phyloP scores from a whole-genome alignment of 2,888 invertebrate species.

The Ischnus inquisitorius region DNA sequence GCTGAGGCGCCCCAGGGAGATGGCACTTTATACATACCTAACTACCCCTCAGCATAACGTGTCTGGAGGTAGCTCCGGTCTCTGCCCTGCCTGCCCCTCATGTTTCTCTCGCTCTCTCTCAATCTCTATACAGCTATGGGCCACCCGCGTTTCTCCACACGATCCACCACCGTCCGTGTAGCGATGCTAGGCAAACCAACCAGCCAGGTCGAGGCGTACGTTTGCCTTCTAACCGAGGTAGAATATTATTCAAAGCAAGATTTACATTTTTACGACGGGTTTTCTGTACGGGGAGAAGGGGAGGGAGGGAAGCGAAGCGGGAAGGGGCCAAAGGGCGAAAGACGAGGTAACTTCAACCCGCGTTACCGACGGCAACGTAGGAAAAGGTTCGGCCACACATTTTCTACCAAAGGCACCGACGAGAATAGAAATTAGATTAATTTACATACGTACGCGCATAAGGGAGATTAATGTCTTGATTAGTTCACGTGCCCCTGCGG shows the following conservation, averaged over 20 bases:
- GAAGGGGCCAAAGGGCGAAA: background rate
- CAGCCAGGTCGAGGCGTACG: slow-evolving; percentile 61
- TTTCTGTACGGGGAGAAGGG: slow-evolving; percentile 20
- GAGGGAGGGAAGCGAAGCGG: background rate
- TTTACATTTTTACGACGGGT: slow-evolving; percentile 82
- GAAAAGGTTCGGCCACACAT: slow-evolving; percentile 66
- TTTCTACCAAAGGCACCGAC: slow-evolving; percentile 77
- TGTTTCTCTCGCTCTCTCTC: background rate
- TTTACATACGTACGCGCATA: slow-evolving; percentile 79
- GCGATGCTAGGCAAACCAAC: slow-evolving; percentile 25
- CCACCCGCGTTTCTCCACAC: slow-evolving; percentile 34
- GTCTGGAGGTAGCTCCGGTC: slow-evolving; percentile 30
- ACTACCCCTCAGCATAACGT: slow-evolving; percentile 61
- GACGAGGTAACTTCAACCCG: background rate
- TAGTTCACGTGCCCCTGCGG: slow-evolving; percentile 74
- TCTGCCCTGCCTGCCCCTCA: slow-evolving; percentile 17
- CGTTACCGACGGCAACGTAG: slow-evolving; percentile 2
- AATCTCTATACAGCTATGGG: background rate
- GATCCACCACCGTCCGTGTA: slow-evolving; percentile 1
- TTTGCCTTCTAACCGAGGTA: slow-evolving; percentile 68
- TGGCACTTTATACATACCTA: slow-evolving; percentile 74
- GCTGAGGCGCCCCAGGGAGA: slow-evolving; percentile 72
- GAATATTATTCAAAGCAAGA: slow-evolving; percentile 81
- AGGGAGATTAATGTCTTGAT: slow-evolving; percentile 82
- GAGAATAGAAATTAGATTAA: slow-evolving; percentile 81